Conservation (phyloP, 2,888 invertebrate genomes). For the Brachynemurus nebulosus region DNA sequence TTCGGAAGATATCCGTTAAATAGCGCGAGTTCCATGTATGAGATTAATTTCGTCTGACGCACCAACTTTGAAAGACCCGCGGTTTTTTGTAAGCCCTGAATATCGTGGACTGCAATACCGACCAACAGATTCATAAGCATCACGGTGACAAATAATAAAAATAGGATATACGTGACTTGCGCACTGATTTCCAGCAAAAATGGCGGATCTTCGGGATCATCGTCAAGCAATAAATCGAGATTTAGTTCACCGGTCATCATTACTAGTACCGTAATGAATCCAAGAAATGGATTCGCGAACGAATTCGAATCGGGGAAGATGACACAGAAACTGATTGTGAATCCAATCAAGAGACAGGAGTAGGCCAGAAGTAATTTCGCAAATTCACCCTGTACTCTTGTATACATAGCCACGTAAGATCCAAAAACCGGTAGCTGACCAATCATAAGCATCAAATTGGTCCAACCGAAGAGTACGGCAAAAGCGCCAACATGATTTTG, state of each 20-base stretch:
- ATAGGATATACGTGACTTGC: conserved; percentile 67
- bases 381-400: conserved; percentile 75
- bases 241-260: conserved; percentile 85
- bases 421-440: conserved; percentile 80
- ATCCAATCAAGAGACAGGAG: conserved; percentile 70
- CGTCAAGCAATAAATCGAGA: conserved; percentile 58
- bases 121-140: conserved; percentile 75
- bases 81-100: conserved; percentile 72
- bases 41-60: conserved; percentile 73
- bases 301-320: conserved; percentile 72
- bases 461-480: conserved; percentile 75
- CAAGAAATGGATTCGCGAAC: conserved; percentile 72
- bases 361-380: conserved; percentile 76
- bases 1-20: conserved; percentile 68
- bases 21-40: conserved; percentile 68
- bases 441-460: conserved; percentile 81
- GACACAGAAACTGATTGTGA: conserved; percentile 78
- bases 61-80: conserved; percentile 73
- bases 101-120: conserved; percentile 79
- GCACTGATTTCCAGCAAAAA: conserved; percentile 66
- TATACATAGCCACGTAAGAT: conserved; percentile 83
- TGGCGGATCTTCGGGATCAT: conserved; percentile 61
- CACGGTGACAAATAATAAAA: conserved; percentile 70
- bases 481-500: conserved; percentile 80
- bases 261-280: conserved; percentile 68